Evolutionary conservation across 2,113 vertebrate genomes (phyloP), one percentile per base, ranked within the genome.

Genomic region (Diphyllodes magnificus): DNA sequence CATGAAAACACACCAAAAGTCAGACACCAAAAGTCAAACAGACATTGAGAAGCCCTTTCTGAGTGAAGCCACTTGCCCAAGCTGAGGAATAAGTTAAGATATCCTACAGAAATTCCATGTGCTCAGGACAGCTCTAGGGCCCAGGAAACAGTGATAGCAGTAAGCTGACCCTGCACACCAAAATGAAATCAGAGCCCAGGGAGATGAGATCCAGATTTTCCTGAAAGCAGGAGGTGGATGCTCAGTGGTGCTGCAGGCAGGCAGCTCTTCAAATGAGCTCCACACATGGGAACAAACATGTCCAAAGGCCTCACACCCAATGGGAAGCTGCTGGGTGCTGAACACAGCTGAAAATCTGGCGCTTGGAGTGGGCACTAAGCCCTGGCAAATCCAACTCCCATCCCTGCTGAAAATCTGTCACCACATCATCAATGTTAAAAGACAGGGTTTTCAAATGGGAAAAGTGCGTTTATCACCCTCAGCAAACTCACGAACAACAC

Each of bases 321-420:
- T 0, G 1, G 66, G 59, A 75, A 94, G 64, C 84, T 83, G 93
- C 82, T 92, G 90, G 92, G 92, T 97, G 91, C 94, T 0, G 3
- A 92, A 78, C 7, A 2, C 82, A 90, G 90, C 71, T 92, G 95
- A 77, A 90, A 95, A 91, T 68, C 68, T 94, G 93, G 59, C 0
- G 12, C 77, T 82, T 1, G 4, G 76, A 88, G 79, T 2, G 82
- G 90, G 90, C 88, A 90, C 76, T 5, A 40, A 95, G 94, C 82
- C 68, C 82, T 86, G 50, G 85, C 76, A 94, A 92, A 94, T 14
- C 64, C 1, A 0, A 24, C 53, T 59, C 65, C 60, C 56, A 81
- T 87, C 68, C 85, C 92, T 96, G 94, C 77, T 83, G 88, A 96
- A 96, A 93, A 96, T 97, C 93, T 83, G 69, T 93, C 86, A 66